Percentiles rank a stretch among this genome's conserved stretches.
These are phyloP conservation scores for Carpatolechia fugitivella DNA, from an alignment of 2,888 invertebrate genomes.

Conservation along the genomic window DNA sequence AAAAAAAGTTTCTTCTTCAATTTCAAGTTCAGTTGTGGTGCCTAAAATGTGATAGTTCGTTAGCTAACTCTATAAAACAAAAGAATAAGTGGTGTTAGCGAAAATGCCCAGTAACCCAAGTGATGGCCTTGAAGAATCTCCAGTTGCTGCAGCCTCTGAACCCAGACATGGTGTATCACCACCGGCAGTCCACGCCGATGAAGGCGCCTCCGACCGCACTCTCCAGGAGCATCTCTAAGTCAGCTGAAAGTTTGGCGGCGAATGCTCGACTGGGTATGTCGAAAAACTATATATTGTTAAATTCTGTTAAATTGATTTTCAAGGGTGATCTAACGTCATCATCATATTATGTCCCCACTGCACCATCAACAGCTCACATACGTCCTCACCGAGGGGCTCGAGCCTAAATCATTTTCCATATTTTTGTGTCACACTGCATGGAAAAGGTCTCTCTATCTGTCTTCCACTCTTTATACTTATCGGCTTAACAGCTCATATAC, in stretches of 20 bases:
- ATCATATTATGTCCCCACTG: no score
- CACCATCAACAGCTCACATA: no score
- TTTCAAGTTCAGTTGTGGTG: not conserved
- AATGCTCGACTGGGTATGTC: constrained; percentile 50
- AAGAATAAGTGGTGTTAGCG: constrained; percentile 8
- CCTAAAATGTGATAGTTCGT: constrained; percentile 2
- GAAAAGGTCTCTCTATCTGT: no score
- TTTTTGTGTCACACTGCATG: no score
- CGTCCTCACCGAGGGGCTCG: no score
- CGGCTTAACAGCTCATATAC: no score
- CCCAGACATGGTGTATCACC: constrained; percentile 58
- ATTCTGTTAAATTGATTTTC: no score
- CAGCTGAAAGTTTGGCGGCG: constrained; percentile 64
- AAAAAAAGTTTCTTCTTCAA: no score
- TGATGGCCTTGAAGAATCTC: constrained; percentile 67
- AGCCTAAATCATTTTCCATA: no score
- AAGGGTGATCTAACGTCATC: no score
- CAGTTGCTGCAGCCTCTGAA: constrained; percentile 58
- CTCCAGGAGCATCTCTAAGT: constrained; percentile 60
- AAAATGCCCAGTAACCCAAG: constrained; percentile 33
- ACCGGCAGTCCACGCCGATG: constrained; percentile 60
- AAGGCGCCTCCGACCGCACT: constrained; percentile 60
- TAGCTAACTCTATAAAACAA: not conserved
- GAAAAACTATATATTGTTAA: no score
- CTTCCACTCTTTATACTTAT: no score